These are phyloP conservation scores for Leptoteleia sp. DNA, from an alignment of 1,140 invertebrate genomes.

Conservation along the genomic window DNA sequence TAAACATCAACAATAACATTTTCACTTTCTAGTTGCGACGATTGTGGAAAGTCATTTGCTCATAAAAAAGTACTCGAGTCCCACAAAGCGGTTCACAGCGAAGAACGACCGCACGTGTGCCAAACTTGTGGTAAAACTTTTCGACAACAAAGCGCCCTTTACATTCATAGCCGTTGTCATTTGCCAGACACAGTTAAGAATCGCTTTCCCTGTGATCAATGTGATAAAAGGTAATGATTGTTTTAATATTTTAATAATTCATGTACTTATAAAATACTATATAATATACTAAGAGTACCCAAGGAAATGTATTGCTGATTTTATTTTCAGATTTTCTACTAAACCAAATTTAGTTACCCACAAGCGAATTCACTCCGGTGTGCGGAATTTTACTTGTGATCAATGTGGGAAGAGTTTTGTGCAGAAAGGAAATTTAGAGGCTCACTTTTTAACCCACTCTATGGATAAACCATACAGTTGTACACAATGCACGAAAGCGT, in stretches of 20 bases:
- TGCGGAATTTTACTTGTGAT: conserved; percentile 83
- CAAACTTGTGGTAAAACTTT: conserved; percentile 83
- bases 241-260: too few relatives aligned
- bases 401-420: conserved; percentile 84
- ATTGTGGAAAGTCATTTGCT: conserved; percentile 82
- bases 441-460: conserved; percentile 83
- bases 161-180: conserved; percentile 82
- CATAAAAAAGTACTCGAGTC: conserved; percentile 81
- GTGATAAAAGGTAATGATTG: conserved; percentile 80
- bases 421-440: conserved; percentile 84
- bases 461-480: conserved; percentile 79
- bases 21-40: conserved; percentile 78
- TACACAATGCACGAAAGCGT: conserved; percentile 78
- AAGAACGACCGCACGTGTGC: conserved; percentile 81
- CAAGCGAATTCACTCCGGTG: conserved; percentile 82
- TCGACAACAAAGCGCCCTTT: conserved; percentile 82
- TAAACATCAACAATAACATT: too few relatives aligned
- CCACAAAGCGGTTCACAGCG: conserved; percentile 81
- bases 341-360: conserved; percentile 84
- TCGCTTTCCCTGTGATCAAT: conserved; percentile 82
- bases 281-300: too few relatives aligned
- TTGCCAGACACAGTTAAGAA: conserved; percentile 82
- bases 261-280: too few relatives aligned
- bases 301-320: too few relatives aligned
- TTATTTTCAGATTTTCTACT: conserved; percentile 78